Evolutionary conservation across 2,888 invertebrate genomes (phyloP).

Genomic region (Shargacucullia verbasci): DNA sequence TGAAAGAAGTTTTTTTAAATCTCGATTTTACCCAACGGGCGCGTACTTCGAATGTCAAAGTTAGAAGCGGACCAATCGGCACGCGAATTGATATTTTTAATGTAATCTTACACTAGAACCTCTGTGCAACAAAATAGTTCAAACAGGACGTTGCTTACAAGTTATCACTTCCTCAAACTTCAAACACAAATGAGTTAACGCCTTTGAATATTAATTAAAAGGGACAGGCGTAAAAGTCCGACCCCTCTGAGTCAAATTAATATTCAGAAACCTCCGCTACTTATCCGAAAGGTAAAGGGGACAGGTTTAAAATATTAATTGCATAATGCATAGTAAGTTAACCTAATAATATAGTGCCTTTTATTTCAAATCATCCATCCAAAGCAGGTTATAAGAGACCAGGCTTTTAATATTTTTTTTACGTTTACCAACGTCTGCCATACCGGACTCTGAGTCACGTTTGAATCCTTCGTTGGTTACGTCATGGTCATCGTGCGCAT

Average conservation of each 20-base stretch:
- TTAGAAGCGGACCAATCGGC: no score
- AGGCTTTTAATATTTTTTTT: constrained; percentile 53
- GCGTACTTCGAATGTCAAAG: no score
- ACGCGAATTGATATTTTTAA: no score
- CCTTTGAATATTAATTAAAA: constrained; percentile 81
- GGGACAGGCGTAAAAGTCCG: constrained; percentile 33
- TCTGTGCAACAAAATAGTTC: constrained; percentile 65
- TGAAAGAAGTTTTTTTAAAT: no score
- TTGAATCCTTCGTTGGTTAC: constrained; percentile 77
- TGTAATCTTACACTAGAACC: no score
- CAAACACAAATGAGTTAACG: constrained; percentile 80
- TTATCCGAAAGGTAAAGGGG: constrained; percentile 24
- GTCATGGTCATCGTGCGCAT: constrained; percentile 75
- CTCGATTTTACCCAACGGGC: no score
- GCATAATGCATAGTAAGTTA: constrained; percentile 6
- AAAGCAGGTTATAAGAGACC: constrained; percentile 50
- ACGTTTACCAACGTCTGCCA: constrained; percentile 56
- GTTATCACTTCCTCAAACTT: constrained; percentile 81
- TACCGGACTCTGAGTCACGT: constrained; percentile 74
- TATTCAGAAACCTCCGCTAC: constrained; percentile 34
- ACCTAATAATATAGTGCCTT: constrained; percentile 23
- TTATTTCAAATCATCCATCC: constrained; percentile 29
- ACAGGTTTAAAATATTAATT: constrained; percentile 10
- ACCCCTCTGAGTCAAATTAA: constrained; percentile 37
- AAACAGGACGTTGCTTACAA: constrained; percentile 74